Evolutionary conservation across 2,113 vertebrate species (phyloP), one percentile per base, ranked within the genome.

Genomic region (Cyphomyrus discorhynchus): DNA sequence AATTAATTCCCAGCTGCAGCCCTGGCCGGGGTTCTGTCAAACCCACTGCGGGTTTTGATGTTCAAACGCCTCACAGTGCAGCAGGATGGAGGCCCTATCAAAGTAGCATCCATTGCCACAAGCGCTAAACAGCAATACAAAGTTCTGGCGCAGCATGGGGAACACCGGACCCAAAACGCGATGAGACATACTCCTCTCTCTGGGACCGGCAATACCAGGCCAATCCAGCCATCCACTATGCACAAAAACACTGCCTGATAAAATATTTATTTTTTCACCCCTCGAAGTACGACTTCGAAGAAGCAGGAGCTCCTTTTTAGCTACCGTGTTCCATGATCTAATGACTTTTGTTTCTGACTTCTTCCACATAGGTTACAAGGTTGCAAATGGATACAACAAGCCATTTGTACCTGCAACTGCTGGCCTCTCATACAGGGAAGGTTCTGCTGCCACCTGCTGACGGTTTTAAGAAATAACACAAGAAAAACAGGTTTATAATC

Each of bases 401-500:
- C 45, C 3, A 19, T n/a, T 24, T 9, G 39, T 21, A 84, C 24
- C 19, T n/a, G 93, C 92, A 94, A 93, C 93, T 93, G 93, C 92
- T 91, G 90, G 91, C 80, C 82, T 31, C 4, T 45, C 45, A 49
- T 27, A 46, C 10, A 35, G 7, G 31, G 24, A 91, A 90, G 80
- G 88, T 87, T 93, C n/a, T 90, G 91, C 92, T 93, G 94, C 94
- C 94, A 90, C 93, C 95, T 95, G 91, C 92, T 95, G 96, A 93
- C 53, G 7, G 6, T 2, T 39, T 24, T 42, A 58, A 90, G 86
- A 85, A 82, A 88, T 19, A 27, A 11, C 31, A 45, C 58, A n/a
- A 9, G 46, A 31, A 27, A 70, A n/a, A 74, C 9, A 27, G 4
- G 6, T 70, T 74, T 13, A n/a, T 17, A 5, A 74, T 49, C 0